A percentile compares a stretch with the other conserved stretches of the same genome.
Evolutionary conservation across 2,888 invertebrate genomes (phyloP).

Genomic region (Sesamia inferens): DNA sequence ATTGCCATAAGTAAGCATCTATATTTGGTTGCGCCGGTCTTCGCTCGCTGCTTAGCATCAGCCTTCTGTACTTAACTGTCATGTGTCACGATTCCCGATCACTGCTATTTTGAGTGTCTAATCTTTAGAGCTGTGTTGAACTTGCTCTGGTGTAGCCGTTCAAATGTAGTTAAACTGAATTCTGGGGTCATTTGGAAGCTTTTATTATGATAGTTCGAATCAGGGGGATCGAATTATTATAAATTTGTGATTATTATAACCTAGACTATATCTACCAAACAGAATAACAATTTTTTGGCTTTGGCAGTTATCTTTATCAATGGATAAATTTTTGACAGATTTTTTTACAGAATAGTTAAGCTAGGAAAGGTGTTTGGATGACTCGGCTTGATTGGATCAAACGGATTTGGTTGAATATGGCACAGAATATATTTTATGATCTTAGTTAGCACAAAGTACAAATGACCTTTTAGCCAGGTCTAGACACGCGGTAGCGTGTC

Average conservation of each 20-base stretch:
- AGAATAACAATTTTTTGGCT: too few relatives aligned
- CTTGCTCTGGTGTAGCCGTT: constrained; percentile 15
- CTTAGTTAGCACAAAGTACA: neutral
- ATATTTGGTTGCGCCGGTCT: neutral
- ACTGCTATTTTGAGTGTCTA: constrained; percentile 32
- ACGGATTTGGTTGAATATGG: neutral
- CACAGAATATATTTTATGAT: neutral
- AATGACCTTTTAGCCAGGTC: too few relatives aligned
- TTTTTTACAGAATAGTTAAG: neutral
- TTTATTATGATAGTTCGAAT: neutral
- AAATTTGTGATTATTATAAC: neutral
- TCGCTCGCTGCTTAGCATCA: neutral
- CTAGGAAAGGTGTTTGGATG: too few relatives aligned
- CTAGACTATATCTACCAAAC: too few relatives aligned
- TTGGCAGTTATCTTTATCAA: too few relatives aligned
- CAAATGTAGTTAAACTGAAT: neutral
- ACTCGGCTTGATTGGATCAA: too few relatives aligned
- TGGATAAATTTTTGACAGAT: too few relatives aligned
- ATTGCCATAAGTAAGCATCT: neutral
- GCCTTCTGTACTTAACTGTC: neutral
- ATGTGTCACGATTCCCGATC: neutral
- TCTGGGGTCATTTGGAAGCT: constrained; percentile 7
- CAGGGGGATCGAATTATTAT: neutral
- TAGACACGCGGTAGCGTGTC: too few relatives aligned
- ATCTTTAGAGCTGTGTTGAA: constrained; percentile 45